Conservation (phyloP, 2,797 vertebrate genomes). For the Catharus ustulatus region DNA sequence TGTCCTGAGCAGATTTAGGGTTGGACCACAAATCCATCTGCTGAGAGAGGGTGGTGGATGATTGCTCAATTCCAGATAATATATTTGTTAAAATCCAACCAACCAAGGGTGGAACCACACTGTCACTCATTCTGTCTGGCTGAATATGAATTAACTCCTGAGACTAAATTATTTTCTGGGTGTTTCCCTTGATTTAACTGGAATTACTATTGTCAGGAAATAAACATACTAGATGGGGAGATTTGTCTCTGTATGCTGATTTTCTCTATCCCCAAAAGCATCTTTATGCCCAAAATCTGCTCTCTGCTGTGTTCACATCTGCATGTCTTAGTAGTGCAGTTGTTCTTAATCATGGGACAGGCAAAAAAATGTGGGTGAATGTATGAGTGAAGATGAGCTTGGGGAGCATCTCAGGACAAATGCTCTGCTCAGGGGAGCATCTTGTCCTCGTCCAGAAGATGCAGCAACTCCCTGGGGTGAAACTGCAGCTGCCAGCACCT, state of each 20-base stretch:
- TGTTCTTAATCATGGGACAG: not conserved
- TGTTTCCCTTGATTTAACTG: not conserved
- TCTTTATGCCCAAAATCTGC: not conserved
- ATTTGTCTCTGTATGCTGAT: not conserved
- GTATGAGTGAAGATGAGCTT: not conserved
- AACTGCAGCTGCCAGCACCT: not conserved
- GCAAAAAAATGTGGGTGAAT: not conserved
- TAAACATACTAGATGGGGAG: not conserved
- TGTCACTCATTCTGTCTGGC: not conserved
- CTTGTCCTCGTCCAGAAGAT: not conserved
- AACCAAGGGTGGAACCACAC: not conserved
- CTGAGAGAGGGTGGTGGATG: not conserved
- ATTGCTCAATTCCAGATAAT: not conserved
- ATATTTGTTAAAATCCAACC: not conserved
- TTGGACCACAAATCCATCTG: not conserved
- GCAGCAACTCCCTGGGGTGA: not conserved
- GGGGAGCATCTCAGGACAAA: not conserved
- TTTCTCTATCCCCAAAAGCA: not conserved
- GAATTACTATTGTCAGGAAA: not conserved
- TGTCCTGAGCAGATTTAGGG: not conserved
- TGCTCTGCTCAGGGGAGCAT: rapidly evolving
- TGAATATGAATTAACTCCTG: not conserved
- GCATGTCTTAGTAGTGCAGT: not conserved
- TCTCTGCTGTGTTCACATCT: not conserved
- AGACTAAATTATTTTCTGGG: not conserved